phyloP scores from a whole-genome alignment of 2,113 vertebrate genomes.

The Plectropomus leopardus region DNA sequence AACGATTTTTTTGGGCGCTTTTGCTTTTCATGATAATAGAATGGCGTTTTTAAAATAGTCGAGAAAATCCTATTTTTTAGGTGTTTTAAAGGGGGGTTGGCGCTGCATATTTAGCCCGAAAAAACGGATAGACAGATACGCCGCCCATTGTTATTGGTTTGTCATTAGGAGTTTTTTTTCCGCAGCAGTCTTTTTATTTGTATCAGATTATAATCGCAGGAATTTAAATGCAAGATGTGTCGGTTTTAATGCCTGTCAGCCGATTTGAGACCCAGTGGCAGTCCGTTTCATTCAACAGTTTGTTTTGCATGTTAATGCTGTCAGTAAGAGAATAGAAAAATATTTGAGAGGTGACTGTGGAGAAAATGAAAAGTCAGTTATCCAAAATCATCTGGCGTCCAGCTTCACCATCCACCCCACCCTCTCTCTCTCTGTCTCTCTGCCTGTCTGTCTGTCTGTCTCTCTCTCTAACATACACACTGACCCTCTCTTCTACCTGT shows the following conservation, averaged over 20 bases:
- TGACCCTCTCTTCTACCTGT: not conserved
- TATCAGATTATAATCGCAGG: not conserved
- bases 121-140: not conserved
- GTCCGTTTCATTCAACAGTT: slow-evolving; percentile 42
- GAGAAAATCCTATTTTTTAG: not conserved
- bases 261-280: not conserved
- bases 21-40: not conserved
- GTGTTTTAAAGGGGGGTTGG: not conserved
- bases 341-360: not conserved
- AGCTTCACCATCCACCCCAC: not conserved
- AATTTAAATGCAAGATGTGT: not conserved
- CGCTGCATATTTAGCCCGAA: not conserved
- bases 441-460: not conserved
- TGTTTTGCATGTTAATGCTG: slow-evolving; percentile 13
- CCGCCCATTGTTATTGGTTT: not conserved
- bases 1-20: not conserved
- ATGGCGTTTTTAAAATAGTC: not conserved
- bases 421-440: not conserved
- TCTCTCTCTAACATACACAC: not conserved
- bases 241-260: not conserved
- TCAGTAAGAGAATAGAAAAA: not conserved
- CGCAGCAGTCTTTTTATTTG: not conserved
- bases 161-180: not conserved
- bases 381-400: slow-evolving; percentile 40
- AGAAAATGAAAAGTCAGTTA: slow-evolving; percentile 39